Conservation (phyloP, 2,888 invertebrate species). For the Microctonus brassicae region DNA sequence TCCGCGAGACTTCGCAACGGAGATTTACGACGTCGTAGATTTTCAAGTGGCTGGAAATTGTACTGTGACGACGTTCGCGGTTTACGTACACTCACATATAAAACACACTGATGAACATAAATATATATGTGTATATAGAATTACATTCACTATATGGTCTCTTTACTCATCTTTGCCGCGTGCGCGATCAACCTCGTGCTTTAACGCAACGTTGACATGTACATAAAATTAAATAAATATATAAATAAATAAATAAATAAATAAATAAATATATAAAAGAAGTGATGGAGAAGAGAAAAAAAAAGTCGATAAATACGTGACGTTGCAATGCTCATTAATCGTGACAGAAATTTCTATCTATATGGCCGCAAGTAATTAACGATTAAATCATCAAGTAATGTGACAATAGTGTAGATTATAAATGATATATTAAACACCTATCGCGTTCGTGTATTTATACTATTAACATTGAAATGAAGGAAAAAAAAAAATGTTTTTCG, state of each 20-base stretch:
- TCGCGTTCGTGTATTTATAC: neutral
- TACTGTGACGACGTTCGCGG: constrained; percentile 29
- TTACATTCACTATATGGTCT: constrained; percentile 1
- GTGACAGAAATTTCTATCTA: neutral
- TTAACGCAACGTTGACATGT: neutral
- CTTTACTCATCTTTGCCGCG: constrained; percentile 13
- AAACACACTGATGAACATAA: neutral
- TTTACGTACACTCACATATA: constrained; percentile 14
- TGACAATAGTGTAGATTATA: constrained; percentile 15
- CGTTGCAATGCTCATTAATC: constrained; percentile 25
- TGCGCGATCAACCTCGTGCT: constrained; percentile 5
- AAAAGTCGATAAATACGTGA: neutral
- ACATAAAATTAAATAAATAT: neutral
- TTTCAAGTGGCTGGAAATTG: constrained; percentile 48
- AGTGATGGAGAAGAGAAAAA: neutral
- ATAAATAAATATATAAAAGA: neutral
- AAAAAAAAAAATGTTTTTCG: neutral
- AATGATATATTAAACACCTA: constrained; percentile 14
- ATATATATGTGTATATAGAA: constrained; percentile 4
- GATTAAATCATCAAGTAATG: constrained; percentile 23
- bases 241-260: constrained; percentile 12
- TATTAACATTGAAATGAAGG: neutral
- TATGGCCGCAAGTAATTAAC: constrained; percentile 29
- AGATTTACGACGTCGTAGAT: constrained; percentile 59
- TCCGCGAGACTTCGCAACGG: constrained; percentile 35